A percentile compares a stretch with the other conserved stretches of the same genome.
phyloP scores from a whole-genome alignment of 2,888 invertebrate genomes.

The Sipha maydis region DNA sequence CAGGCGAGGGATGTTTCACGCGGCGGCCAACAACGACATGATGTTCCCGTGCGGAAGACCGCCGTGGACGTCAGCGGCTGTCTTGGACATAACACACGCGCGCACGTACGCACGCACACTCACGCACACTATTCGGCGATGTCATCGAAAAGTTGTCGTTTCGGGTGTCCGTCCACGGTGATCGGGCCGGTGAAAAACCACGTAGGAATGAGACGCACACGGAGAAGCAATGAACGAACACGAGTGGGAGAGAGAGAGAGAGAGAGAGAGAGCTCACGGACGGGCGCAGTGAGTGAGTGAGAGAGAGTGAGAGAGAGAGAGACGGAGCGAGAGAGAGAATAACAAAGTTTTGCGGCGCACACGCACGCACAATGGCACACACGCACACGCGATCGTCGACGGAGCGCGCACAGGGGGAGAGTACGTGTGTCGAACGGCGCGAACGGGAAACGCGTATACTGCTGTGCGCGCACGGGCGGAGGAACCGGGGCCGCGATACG shows the following conservation, averaged over 20 bases:
- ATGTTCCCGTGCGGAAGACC: neutral
- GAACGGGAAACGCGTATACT: conserved; percentile 59
- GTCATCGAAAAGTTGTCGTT: neutral
- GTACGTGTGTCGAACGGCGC: conserved; percentile 19
- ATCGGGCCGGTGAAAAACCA: no score
- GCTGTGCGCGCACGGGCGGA: conserved; percentile 13
- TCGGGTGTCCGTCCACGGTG: no score
- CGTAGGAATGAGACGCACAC: no score
- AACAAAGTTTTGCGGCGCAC: neutral
- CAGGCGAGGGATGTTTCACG: conserved; percentile 36
- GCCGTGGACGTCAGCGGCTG: conserved; percentile 25
- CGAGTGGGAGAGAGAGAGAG: neutral
- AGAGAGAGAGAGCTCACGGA: neutral
- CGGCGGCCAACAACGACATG: neutral
- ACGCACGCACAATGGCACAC: neutral
- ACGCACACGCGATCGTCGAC: neutral
- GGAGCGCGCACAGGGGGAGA: conserved; percentile 30
- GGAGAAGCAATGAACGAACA: neutral
- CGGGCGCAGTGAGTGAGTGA: no score
- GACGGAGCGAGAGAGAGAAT: neutral
- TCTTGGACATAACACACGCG: conserved; percentile 15
- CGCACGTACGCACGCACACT: conserved; percentile 22
- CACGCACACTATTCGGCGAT: neutral
- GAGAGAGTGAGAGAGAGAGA: neutral
- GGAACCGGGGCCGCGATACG: neutral